phyloP scores from a whole-genome alignment of 2,113 vertebrate species.

The Tenrec ecaudatus region DNA sequence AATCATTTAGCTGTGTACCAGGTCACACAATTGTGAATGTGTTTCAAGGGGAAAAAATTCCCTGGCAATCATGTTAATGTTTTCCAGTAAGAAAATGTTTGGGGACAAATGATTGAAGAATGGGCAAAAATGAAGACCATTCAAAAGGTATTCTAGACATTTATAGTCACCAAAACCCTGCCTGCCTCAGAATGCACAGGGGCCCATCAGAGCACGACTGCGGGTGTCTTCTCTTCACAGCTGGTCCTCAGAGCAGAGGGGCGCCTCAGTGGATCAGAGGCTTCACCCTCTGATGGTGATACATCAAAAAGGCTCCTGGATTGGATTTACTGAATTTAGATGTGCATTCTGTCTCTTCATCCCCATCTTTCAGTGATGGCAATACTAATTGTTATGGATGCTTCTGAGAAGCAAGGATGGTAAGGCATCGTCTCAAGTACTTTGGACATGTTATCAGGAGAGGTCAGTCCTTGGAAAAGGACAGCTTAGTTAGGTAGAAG shows the following conservation, averaged over 20 bases:
- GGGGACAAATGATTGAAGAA: slow-evolving; percentile 17
- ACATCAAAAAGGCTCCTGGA: background rate
- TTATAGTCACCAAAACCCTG: slow-evolving; percentile 17
- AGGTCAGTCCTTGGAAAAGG: no score
- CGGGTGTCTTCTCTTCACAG: background rate
- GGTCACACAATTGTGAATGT: background rate
- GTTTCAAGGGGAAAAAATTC: background rate
- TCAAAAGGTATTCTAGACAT: background rate
- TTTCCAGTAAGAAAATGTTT: slow-evolving; percentile 37
- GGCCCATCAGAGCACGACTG: background rate
- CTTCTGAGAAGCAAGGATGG: no score
- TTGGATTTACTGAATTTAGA: background rate
- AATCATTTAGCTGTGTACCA: slow-evolving; percentile 2
- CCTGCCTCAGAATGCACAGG: slow-evolving; percentile 30
- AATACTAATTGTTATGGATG: background rate
- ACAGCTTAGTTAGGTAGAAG: no score
- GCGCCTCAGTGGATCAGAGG: background rate
- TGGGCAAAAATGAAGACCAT: background rate
- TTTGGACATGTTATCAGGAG: no score
- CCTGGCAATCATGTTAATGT: background rate
- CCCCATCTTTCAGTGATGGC: background rate
- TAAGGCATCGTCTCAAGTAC: no score
- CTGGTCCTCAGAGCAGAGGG: slow-evolving; percentile 41
- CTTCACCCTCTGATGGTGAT: background rate
- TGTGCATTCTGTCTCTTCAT: background rate